phyloP scores from a whole-genome alignment of 2,113 vertebrate species.

The Anolis sagrei region DNA sequence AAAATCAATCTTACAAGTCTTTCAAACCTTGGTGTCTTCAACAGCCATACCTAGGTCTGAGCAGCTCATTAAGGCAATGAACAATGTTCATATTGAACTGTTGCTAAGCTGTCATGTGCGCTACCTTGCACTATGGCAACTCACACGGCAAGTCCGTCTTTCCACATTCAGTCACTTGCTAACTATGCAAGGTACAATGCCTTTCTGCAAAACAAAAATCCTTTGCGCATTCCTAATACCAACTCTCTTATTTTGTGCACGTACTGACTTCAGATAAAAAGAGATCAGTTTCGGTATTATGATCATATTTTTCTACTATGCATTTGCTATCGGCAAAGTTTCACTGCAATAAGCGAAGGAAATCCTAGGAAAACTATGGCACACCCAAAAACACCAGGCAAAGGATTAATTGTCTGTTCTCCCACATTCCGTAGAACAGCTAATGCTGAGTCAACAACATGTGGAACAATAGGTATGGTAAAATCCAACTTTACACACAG shows the following conservation, averaged over 20 bases:
- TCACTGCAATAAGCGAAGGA: neutral
- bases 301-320: neutral
- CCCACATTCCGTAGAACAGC: neutral
- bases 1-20: conserved; percentile 29
- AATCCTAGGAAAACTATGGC: neutral
- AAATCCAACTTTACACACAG: neutral
- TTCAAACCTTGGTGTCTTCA: conserved; percentile 19
- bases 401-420: neutral
- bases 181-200: neutral
- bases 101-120: neutral
- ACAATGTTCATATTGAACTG: neutral
- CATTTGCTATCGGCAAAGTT: neutral
- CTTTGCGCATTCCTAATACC: neutral
- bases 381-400: neutral
- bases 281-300: conserved; percentile 1
- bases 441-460: neutral
- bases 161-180: neutral
- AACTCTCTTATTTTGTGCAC: neutral
- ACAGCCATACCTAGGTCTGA: conserved; percentile 24
- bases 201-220: neutral
- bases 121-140: neutral
- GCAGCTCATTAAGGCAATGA: conserved; percentile 35
- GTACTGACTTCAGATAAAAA: neutral
- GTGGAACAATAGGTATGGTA: neutral
- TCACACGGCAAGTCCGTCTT: neutral